Evolutionary conservation across 1,140 invertebrate genomes (phyloP).

Genomic region (Rhynchophorus ferrugineus): DNA sequence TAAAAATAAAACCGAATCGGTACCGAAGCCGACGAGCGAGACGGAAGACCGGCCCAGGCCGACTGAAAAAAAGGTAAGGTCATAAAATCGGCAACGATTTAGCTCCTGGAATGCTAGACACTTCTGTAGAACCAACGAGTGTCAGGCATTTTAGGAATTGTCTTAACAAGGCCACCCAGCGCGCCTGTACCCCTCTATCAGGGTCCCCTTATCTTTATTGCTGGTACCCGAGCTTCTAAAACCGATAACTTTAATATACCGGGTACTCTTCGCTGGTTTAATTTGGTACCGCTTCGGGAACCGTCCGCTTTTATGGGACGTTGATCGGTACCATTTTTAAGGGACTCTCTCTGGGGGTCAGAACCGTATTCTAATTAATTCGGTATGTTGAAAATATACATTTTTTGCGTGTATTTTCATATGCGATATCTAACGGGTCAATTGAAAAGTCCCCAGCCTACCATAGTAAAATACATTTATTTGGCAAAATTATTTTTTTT

Average conservation of each 20-base stretch:
- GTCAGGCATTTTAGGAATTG: conserved; percentile 25
- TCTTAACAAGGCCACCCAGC: conserved; percentile 24
- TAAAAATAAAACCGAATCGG: background rate
- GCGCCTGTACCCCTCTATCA: conserved; percentile 9
- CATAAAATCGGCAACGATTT: conserved; percentile 15
- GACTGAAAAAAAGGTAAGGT: conserved; percentile 2
- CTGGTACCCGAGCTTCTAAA: conserved; percentile 24
- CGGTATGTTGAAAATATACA: too few species aligned
- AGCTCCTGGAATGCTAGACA: conserved; percentile 22
- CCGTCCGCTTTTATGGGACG: background rate
- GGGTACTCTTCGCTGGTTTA: conserved; percentile 19
- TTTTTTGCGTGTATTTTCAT: too few species aligned
- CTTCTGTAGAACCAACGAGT: conserved; percentile 18
- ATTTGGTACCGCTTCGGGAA: conserved; percentile 19
- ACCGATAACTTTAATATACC: conserved; percentile 25
- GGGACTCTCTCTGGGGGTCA: background rate
- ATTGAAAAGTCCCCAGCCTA: too few species aligned
- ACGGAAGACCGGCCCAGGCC: too few species aligned
- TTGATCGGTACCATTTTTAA: background rate
- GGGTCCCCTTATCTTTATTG: conserved; percentile 22
- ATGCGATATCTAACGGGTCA: too few species aligned
- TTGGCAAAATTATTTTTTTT: too few species aligned
- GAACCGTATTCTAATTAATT: background rate
- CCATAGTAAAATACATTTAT: too few species aligned
- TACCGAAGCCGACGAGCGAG: background rate